phyloP scores from a whole-genome alignment of 1,140 invertebrate genomes.

The Oncopodura yosiiana region DNA sequence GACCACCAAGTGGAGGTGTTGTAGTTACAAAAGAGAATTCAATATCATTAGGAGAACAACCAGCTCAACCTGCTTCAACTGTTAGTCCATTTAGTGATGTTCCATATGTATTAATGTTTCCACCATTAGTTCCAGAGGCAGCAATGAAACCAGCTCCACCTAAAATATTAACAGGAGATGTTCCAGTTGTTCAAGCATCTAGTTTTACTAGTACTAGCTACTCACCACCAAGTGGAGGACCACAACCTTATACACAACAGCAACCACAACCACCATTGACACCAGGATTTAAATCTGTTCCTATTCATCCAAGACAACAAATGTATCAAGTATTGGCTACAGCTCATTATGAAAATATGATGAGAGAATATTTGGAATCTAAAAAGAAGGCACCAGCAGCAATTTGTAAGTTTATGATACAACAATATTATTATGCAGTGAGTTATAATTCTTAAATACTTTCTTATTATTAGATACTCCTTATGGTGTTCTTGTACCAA shows the following conservation, averaged over 20 bases:
- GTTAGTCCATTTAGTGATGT: conserved; percentile 30
- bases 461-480: no score
- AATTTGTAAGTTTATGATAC: no score
- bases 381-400: conserved; percentile 26
- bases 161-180: conserved; percentile 15
- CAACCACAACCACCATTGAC: neutral
- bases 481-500: conserved; percentile 32
- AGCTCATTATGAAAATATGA: conserved; percentile 26
- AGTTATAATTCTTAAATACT: no score
- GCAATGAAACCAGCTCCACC: conserved; percentile 18
- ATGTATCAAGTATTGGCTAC: conserved; percentile 33
- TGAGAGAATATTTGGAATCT: conserved; percentile 23
- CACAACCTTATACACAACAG: no score
- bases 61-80: neutral
- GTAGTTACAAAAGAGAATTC: neutral
- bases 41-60: neutral
- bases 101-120: conserved; percentile 35
- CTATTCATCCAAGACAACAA: conserved; percentile 32
- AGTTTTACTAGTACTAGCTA: neutral
- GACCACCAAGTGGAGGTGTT: no score
- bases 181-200: conserved; percentile 22
- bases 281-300: conserved; percentile 22
- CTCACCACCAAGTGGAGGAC: conserved; percentile 4
- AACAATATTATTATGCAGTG: no score
- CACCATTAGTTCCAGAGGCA: conserved; percentile 6